Conservation (phyloP, 2,888 invertebrate species). For the Pseudococcus jackbeardsleyi region DNA sequence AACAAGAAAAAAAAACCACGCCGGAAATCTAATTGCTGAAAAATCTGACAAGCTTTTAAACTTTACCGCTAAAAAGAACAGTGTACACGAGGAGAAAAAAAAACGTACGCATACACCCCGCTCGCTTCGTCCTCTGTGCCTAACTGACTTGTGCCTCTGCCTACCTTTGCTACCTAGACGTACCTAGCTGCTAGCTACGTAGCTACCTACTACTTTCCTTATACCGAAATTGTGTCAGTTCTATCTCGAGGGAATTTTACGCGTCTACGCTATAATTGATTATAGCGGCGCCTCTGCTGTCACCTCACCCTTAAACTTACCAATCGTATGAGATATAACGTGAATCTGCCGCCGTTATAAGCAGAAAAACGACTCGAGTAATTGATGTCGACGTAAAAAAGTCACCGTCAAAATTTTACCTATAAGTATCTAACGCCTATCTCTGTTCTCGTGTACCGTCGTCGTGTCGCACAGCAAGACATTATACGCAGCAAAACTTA, state of each 20-base stretch:
- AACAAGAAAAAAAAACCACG: neutral
- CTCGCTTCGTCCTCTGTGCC: too few species aligned
- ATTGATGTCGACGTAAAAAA: constrained; percentile 16
- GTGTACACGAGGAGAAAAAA: neutral
- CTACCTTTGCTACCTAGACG: neutral
- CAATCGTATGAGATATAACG: neutral
- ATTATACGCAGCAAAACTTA: too few species aligned
- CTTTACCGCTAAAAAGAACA: neutral
- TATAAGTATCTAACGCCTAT: too few species aligned
- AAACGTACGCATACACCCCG: neutral
- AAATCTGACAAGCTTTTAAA: constrained; percentile 19
- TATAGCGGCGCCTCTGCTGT: neutral
- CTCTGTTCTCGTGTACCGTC: too few species aligned
- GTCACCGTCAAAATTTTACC: constrained; percentile 8
- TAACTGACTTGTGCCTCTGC: too few species aligned
- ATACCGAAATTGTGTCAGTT: neutral
- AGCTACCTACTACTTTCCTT: too few species aligned
- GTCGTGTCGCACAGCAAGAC: too few species aligned
- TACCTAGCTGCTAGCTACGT: too few species aligned
- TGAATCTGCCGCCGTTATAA: neutral
- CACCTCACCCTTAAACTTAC: neutral
- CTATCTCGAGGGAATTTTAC: neutral
- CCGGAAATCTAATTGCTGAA: neutral
- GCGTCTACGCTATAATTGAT: constrained; percentile 16
- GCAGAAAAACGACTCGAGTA: constrained; percentile 9